A percentile compares a stretch with the other conserved stretches of the same genome.
Evolutionary conservation across 2,797 vertebrate species (phyloP).

Genomic region (Huso huso): DNA sequence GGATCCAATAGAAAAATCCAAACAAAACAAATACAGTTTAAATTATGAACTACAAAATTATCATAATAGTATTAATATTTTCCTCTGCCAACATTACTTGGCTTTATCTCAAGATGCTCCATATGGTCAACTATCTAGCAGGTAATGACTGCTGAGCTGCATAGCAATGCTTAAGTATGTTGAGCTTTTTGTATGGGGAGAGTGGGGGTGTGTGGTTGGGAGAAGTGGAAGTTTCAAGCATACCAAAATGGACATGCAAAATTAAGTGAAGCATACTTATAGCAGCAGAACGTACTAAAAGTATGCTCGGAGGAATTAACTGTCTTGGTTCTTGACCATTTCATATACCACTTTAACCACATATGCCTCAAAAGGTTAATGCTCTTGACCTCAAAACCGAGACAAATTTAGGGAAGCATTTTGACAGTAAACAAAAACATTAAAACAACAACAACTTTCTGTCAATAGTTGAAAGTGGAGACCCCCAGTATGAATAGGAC

Average conservation of each 20-base stretch:
- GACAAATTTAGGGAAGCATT: slow-evolving; percentile 45
- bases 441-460: slow-evolving; percentile 38
- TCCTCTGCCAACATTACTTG: too few relatives aligned
- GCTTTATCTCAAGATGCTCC: too few relatives aligned
- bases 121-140: too few relatives aligned
- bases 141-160: too few relatives aligned
- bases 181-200: slow-evolving; percentile 39
- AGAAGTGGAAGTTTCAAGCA: slow-evolving; percentile 43
- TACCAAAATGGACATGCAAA: slow-evolving; percentile 42
- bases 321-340: slow-evolving; percentile 39
- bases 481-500: slow-evolving; percentile 40
- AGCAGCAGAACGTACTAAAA: slow-evolving; percentile 41
- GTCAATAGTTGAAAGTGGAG: slow-evolving; percentile 43
- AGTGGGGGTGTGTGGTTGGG: slow-evolving; percentile 41
- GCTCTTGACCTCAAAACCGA: slow-evolving; percentile 47
- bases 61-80: too few relatives aligned
- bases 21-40: too few relatives aligned
- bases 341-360: slow-evolving; percentile 46
- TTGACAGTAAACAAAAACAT: slow-evolving; percentile 49
- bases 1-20: too few relatives aligned
- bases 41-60: too few relatives aligned
- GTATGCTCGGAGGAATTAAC: slow-evolving; percentile 46
- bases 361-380: slow-evolving; percentile 53
- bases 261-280: slow-evolving; percentile 48
- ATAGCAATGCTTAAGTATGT: slow-evolving; percentile 30